Base-by-base conservation (phyloP, 2,113 vertebrate genomes). In the Hylia prasina region DNA sequence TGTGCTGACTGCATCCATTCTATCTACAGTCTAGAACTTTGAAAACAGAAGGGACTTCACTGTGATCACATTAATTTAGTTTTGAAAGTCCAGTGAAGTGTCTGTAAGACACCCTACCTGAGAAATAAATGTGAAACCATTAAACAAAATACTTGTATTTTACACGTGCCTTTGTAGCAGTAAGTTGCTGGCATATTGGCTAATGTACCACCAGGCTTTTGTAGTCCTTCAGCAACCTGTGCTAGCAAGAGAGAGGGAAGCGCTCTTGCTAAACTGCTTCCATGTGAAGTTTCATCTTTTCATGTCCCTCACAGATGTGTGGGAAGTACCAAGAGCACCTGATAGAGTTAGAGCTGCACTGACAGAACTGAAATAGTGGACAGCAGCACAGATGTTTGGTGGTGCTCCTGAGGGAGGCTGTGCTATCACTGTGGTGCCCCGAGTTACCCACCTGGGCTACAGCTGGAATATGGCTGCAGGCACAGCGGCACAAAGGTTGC, bases 381-480 rank as follows among this genome's bases (percentile, higher is more conserved):
- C 71, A 61, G 57, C 1, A 69, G 37, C 50, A 77, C 6, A 47
- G 57, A 33, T 44, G 39, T 3, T 11, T 83, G 48, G n/a, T 23
- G 25, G 10, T 22, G 19, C 15, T 80, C 8, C 44, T 30, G 18
- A 65, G 28, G 2, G 2, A 5, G 5, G 22, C 15, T 48, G 70
- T 0, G 0, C 28, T 70, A 18, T 4, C 16, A 6, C 17, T 0
- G 3, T 13, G 14, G 35, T 18, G 16, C 13, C 33, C 57, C 10
- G 14, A 20, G 20, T 45, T 24, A 69, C 13, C 7, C 25, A 33
- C 28, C 4, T 13, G 2, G 37, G 18, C 35, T 33, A 3, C 1
- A 13, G 14, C 11, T 82, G 22, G 33, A 68, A 19, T 20, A 35
- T 7, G 7, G 30, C 24, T 20, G 0, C 9, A 50, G 64, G 15